Percentiles rank a stretch among this genome's conserved stretches.
phyloP scores from a whole-genome alignment of 1,140 invertebrate species.

The Cotesia typhae region DNA sequence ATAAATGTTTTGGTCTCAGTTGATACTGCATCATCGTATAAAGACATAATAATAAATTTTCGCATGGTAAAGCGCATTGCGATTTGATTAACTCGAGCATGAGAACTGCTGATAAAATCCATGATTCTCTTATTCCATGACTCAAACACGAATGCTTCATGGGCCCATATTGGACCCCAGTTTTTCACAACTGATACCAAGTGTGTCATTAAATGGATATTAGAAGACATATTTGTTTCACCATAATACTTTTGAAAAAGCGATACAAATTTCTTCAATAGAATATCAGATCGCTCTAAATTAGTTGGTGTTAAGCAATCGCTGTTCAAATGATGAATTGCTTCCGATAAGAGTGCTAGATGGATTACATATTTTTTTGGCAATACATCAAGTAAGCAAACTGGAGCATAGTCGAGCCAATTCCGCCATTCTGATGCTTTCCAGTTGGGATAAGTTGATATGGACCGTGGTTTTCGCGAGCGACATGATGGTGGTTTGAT shows the following conservation, averaged over 20 bases:
- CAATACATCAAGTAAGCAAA: slow-evolving; percentile 29
- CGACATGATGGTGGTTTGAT: not conserved
- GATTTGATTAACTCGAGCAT: slow-evolving; percentile 32
- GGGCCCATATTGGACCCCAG: too few species aligned
- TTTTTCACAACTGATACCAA: slow-evolving; percentile 4
- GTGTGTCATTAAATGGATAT: slow-evolving; percentile 39
- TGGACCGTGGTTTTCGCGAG: too few species aligned
- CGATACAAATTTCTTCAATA: slow-evolving; percentile 28
- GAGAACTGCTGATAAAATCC: slow-evolving; percentile 23
- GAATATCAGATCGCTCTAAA: slow-evolving; percentile 25
- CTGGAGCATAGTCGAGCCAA: slow-evolving; percentile 35
- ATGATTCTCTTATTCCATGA: too few species aligned
- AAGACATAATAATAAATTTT: slow-evolving; percentile 26
- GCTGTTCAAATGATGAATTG: slow-evolving; percentile 32
- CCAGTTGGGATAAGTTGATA: too few species aligned
- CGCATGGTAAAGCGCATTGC: slow-evolving; percentile 29
- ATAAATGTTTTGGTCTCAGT: not conserved
- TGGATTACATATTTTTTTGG: slow-evolving; percentile 27
- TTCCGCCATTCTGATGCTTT: slow-evolving; percentile 28
- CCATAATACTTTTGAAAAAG: slow-evolving; percentile 32
- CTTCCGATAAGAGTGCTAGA: not conserved
- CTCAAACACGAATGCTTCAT: too few species aligned
- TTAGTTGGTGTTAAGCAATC: slow-evolving; percentile 27
- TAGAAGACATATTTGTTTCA: slow-evolving; percentile 32
- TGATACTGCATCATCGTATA: slow-evolving; percentile 1